Conservation (phyloP, 2,888 invertebrate species). For the Mycalesis mineus region DNA sequence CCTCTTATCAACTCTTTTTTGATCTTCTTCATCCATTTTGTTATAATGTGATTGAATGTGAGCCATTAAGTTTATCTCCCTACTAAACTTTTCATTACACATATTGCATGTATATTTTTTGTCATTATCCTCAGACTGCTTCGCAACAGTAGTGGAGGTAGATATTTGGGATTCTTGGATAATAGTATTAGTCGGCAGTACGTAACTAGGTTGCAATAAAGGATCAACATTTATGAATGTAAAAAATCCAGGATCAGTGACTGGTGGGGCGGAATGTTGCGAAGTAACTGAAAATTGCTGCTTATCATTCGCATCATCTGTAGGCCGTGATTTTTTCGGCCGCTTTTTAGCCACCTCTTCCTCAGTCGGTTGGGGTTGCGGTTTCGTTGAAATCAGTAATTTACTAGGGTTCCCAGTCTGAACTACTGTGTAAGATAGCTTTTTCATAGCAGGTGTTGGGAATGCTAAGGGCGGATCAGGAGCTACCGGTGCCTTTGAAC, state of each 20-base stretch:
- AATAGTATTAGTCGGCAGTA: slow-evolving; percentile 62
- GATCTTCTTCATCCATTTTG: slow-evolving; percentile 63
- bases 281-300: slow-evolving; percentile 50
- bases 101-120: slow-evolving; percentile 61
- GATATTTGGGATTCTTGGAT: slow-evolving; percentile 71
- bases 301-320: slow-evolving; percentile 24
- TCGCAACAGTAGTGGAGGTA: slow-evolving; percentile 50
- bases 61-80: slow-evolving; percentile 63
- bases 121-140: slow-evolving; percentile 36
- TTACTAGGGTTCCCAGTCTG: slow-evolving; percentile 70
- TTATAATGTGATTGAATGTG: slow-evolving; percentile 67
- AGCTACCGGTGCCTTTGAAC: slow-evolving; percentile 33
- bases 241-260: slow-evolving; percentile 55
- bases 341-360: slow-evolving; percentile 49
- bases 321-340: slow-evolving; percentile 41
- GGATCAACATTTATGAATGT: slow-evolving; percentile 72
- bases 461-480: slow-evolving; percentile 40
- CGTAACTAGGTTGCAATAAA: slow-evolving; percentile 61
- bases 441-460: slow-evolving; percentile 62
- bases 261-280: slow-evolving; percentile 45
- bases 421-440: slow-evolving; percentile 66
- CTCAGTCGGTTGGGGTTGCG: slow-evolving; percentile 34
- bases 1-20: slow-evolving; percentile 36
- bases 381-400: slow-evolving; percentile 66
- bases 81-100: slow-evolving; percentile 58